Percentiles rank a stretch among this genome's conserved stretches.
phyloP scores from a whole-genome alignment of 2,797 vertebrate genomes.

The Acrossocheilus fasciatus region DNA sequence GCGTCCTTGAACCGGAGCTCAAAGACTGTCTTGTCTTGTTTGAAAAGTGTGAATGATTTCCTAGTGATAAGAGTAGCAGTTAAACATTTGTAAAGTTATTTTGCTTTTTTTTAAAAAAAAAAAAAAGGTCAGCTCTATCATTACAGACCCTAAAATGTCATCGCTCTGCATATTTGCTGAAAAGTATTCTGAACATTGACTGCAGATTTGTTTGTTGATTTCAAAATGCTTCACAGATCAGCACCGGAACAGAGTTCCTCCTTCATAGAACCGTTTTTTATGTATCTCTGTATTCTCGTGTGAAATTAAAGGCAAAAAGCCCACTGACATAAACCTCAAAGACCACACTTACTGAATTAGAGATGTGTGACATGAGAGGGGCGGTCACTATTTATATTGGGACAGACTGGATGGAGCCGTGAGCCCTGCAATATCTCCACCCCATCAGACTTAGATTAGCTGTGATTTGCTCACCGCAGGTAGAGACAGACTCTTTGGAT shows the following conservation, averaged over 20 bases:
- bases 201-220: not conserved
- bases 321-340: not conserved
- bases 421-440: not conserved
- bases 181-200: not conserved
- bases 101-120: not conserved
- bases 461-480: not conserved
- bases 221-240: not conserved
- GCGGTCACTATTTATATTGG: not conserved
- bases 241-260: too few relatives aligned
- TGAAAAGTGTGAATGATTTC: conserved; percentile 32
- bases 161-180: not conserved
- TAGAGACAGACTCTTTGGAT: not conserved
- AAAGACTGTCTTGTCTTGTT: not conserved
- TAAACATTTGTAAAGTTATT: not conserved
- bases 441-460: conserved; percentile 1
- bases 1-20: not conserved
- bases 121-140: not conserved
- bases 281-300: not conserved
- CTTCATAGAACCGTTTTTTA: not conserved
- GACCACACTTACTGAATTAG: conserved; percentile 8
- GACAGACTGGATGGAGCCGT: not conserved
- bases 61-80: not conserved
- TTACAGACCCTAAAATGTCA: not conserved
- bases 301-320: conserved; percentile 6
- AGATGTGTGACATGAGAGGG: conserved; percentile 15